A percentile compares a stretch with the other conserved stretches of the same genome.
These are phyloP conservation scores for Ametastegia equiseti DNA, from an alignment of 2,888 invertebrate species.

Conservation along the genomic window DNA sequence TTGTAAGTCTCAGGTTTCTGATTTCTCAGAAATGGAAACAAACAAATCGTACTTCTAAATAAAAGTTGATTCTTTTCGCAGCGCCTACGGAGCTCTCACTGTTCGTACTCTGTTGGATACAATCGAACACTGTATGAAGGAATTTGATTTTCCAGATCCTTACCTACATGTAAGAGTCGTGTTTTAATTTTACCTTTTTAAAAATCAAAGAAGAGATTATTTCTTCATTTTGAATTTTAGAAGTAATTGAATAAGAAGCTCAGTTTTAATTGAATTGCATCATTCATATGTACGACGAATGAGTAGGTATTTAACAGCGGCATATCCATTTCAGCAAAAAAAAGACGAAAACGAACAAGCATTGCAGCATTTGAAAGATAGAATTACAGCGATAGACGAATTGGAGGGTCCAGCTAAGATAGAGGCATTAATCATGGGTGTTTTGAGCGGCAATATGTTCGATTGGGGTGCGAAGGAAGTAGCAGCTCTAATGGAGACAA, in stretches of 20 bases:
- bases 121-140: slow-evolving; percentile 93
- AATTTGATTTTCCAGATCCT: slow-evolving; percentile 95
- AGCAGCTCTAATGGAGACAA: slow-evolving; percentile 87
- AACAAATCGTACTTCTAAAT: background rate
- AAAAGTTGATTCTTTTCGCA: slow-evolving; percentile 56
- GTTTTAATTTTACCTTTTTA: background rate
- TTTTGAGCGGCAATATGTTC: slow-evolving; percentile 93
- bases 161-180: slow-evolving; percentile 78
- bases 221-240: too few species aligned
- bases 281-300: too few species aligned
- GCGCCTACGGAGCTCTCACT: slow-evolving; percentile 90
- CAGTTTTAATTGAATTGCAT: too few species aligned
- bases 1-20: slow-evolving; percentile 80
- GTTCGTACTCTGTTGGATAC: slow-evolving; percentile 94
- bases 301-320: slow-evolving; percentile 65
- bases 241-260: too few species aligned
- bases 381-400: slow-evolving; percentile 84
- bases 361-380: slow-evolving; percentile 82
- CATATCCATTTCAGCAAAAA: slow-evolving; percentile 86
- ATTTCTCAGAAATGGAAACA: background rate
- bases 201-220: background rate
- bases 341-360: slow-evolving; percentile 91
- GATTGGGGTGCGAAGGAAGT: slow-evolving; percentile 98
- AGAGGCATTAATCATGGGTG: slow-evolving; percentile 78
- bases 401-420: slow-evolving; percentile 77